Base-by-base conservation (phyloP, 2,888 invertebrate species). In the Zygaena filipendulae region DNA sequence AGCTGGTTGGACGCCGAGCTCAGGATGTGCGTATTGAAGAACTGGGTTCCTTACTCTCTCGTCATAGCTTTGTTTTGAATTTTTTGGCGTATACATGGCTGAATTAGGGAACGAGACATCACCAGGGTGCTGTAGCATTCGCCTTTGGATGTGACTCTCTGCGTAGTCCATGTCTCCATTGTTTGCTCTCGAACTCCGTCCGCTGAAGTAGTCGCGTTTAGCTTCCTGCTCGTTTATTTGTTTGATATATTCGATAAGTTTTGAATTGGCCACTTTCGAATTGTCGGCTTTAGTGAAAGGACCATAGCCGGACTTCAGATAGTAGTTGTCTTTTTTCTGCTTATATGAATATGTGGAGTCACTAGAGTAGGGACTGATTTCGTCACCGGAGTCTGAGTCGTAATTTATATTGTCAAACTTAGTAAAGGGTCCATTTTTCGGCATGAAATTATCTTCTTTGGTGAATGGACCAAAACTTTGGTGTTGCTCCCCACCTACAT, bases 11-110 rank as follows among this genome's bases (percentile, higher is more conserved):
- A 89, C 86, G 8, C 90, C 91, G 3, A 90, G 61, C 45, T 91
- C 91, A 0, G 91, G 91, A 53, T 91, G 90, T 1, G 90, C 90
- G 48, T 91, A 91, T 47, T 90, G 90, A 1, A 90, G 70, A 3
- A 91, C 88, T 0, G 91, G 90, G 12, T 87, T 86, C 21, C 90
- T 71, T 0, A 87, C 86, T 14, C 88, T 87, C 42, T 89, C 87
- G 35, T 86, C 88, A 36, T 89, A 84, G 4, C 82, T 82, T 3
- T 84, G 82, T 41, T 83, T 83, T 2, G 83, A 79, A 39, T 80
- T 83, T 33, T 82, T 83, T 0, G 87, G 80, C 1, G 84, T 83
- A 48, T 89, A 90, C 49, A 86, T 59, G 8, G 81, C 68, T 0
- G 88, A 88, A 38, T 84, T 84, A 0, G 88, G 88, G 44, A 87